Percentiles rank a stretch among this genome's conserved stretches.
Conservation (phyloP, 2,113 vertebrate species). For the Corythornis vintsioides region DNA sequence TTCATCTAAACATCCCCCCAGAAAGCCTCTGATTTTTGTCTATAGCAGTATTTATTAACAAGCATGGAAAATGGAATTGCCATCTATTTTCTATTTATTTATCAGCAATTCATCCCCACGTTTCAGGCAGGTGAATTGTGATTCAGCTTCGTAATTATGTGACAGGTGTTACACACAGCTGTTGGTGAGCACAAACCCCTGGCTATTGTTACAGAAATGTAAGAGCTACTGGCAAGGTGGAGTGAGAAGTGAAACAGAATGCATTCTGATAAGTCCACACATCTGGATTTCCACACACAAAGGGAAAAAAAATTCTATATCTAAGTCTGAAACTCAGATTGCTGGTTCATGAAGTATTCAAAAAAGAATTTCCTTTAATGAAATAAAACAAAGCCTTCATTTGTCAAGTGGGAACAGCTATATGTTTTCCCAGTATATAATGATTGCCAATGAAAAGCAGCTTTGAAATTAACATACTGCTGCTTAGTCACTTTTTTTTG, state of each 20-base stretch:
- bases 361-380: conserved; percentile 38
- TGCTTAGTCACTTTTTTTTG: background rate
- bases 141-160: conserved; percentile 75
- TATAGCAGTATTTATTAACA: conserved; percentile 74
- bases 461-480: background rate
- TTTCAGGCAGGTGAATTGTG: conserved; percentile 77
- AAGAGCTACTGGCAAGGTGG: conserved; percentile 72
- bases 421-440: background rate
- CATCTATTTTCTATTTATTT: conserved; percentile 76
- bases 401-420: background rate
- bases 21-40: conserved; percentile 75
- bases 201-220: conserved; percentile 65
- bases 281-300: conserved; percentile 63
- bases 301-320: background rate
- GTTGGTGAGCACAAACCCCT: conserved; percentile 57
- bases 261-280: conserved; percentile 61
- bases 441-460: background rate
- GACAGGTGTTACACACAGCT: conserved; percentile 78
- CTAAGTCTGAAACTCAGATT: conserved; percentile 59
- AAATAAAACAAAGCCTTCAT: background rate
- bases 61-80: conserved; percentile 68
- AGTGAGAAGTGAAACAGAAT: conserved; percentile 64
- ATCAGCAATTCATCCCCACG: conserved; percentile 74
- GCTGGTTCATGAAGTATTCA: conserved; percentile 52
- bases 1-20: conserved; percentile 66